Conservation (phyloP, 2,888 invertebrate genomes). For the Siphonodentalium dalli region DNA sequence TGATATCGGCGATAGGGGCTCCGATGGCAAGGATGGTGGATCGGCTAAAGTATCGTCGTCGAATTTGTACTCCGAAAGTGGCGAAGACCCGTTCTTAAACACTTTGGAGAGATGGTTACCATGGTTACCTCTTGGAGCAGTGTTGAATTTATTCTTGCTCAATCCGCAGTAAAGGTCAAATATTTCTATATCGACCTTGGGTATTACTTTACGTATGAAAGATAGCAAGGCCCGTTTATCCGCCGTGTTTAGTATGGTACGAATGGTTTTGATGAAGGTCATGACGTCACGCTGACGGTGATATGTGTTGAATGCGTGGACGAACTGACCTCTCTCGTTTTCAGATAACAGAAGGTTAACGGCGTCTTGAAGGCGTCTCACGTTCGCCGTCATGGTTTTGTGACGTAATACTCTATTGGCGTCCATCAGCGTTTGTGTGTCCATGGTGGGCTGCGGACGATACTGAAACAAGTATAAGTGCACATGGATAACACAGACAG, state of each 20-base stretch:
- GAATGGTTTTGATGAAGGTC: conserved; percentile 44
- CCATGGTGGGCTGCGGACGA: too few relatives aligned
- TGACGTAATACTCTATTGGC: background rate
- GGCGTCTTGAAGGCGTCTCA: conserved; percentile 50
- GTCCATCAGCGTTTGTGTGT: too few relatives aligned
- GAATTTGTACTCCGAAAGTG: too few relatives aligned
- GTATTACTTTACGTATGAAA: conserved; percentile 48
- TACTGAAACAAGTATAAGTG: too few relatives aligned
- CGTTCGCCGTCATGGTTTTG: conserved; percentile 39
- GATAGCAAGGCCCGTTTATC: conserved; percentile 48
- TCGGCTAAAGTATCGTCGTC: too few relatives aligned
- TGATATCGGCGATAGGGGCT: background rate
- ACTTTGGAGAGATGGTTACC: too few relatives aligned
- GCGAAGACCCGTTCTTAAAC: too few relatives aligned
- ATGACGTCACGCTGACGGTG: conserved; percentile 45
- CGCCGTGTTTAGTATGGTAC: conserved; percentile 51
- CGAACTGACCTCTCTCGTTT: conserved; percentile 45
- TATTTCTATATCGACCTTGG: conserved; percentile 39
- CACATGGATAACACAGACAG: too few relatives aligned
- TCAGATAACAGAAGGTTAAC: conserved; percentile 47
- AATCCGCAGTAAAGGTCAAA: conserved; percentile 38
- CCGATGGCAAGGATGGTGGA: too few relatives aligned
- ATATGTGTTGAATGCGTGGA: conserved; percentile 49
- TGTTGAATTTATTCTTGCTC: conserved; percentile 33
- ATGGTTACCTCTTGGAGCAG: conserved; percentile 29